These are phyloP conservation scores for Drosophila paulistorum DNA, from an alignment of 1,140 invertebrate species.

Conservation along the genomic window DNA sequence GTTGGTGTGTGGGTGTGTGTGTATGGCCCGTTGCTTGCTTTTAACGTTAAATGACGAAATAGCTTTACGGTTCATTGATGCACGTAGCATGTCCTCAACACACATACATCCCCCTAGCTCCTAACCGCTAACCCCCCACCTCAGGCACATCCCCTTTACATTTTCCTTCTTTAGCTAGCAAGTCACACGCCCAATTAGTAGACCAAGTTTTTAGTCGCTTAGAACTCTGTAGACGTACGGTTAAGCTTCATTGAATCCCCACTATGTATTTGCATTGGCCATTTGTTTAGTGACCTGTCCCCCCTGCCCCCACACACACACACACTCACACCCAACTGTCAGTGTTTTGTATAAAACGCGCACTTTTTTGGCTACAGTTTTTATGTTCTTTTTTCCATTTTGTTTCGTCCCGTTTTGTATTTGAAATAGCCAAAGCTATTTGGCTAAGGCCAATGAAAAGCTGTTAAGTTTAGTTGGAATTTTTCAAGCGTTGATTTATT, in stretches of 20 bases:
- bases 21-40: slow-evolving; percentile 65
- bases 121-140: background rate
- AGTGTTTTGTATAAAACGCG: slow-evolving; percentile 39
- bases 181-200: slow-evolving; percentile 80
- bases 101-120: background rate
- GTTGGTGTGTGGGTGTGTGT: slow-evolving; percentile 52
- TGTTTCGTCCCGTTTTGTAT: slow-evolving; percentile 2
- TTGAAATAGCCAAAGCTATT: slow-evolving; percentile 67
- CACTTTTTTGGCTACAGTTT: slow-evolving; percentile 75
- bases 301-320: background rate
- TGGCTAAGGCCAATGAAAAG: slow-evolving; percentile 69
- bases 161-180: slow-evolving; percentile 32
- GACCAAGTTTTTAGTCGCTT: slow-evolving; percentile 70
- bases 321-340: slow-evolving; percentile 22
- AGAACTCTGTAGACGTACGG: slow-evolving; percentile 62
- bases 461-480: slow-evolving; percentile 73
- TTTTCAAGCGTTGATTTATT: slow-evolving; percentile 74
- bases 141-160: background rate
- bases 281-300: slow-evolving; percentile 37
- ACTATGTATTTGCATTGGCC: slow-evolving; percentile 77
- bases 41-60: slow-evolving; percentile 81
- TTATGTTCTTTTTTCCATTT: slow-evolving; percentile 28
- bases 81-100: slow-evolving; percentile 60
- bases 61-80: slow-evolving; percentile 81
- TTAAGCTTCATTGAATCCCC: slow-evolving; percentile 79